phyloP scores from a whole-genome alignment of 2,888 invertebrate genomes.

The Phrixothrix hirtus region DNA sequence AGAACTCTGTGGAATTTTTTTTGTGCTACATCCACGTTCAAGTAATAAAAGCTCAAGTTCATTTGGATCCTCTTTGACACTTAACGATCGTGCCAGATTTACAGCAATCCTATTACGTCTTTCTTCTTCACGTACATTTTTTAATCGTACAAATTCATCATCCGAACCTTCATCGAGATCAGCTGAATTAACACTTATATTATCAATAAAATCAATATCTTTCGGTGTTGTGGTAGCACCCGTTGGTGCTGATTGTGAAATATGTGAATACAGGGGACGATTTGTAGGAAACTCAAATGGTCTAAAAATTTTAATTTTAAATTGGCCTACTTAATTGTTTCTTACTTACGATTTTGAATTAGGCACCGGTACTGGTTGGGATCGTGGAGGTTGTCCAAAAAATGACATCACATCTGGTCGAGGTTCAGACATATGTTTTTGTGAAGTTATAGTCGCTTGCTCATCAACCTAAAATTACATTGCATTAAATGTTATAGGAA shows the following conservation, averaged over 20 bases:
- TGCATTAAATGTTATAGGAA: too few relatives aligned
- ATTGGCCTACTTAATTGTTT: neutral
- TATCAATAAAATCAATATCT: constrained; percentile 42
- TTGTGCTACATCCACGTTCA: constrained; percentile 12
- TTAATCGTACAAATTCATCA: constrained; percentile 74
- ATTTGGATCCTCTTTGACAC: constrained; percentile 34
- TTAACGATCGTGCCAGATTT: constrained; percentile 38
- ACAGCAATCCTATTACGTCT: constrained; percentile 32
- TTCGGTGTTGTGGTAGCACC: constrained; percentile 19
- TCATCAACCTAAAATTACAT: constrained; percentile 76
- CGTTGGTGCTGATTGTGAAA: constrained; percentile 19
- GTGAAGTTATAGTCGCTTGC: constrained; percentile 78
- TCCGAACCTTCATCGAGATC: constrained; percentile 54
- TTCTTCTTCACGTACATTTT: constrained; percentile 69
- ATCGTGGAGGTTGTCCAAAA: constrained; percentile 57
- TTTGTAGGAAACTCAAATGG: constrained; percentile 12
- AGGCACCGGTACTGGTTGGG: constrained; percentile 58
- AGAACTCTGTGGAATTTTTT: constrained; percentile 1
- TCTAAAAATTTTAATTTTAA: constrained; percentile 2
- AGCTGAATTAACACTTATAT: constrained; percentile 53
- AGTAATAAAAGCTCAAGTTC: constrained; percentile 35
- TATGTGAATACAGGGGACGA: constrained; percentile 1
- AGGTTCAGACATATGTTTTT: constrained; percentile 59
- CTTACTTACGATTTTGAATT: constrained; percentile 34
- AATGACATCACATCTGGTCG: constrained; percentile 68